Evolutionary conservation across 2,797 vertebrate genomes (phyloP).

Genomic region (Sebastes itinus): DNA sequence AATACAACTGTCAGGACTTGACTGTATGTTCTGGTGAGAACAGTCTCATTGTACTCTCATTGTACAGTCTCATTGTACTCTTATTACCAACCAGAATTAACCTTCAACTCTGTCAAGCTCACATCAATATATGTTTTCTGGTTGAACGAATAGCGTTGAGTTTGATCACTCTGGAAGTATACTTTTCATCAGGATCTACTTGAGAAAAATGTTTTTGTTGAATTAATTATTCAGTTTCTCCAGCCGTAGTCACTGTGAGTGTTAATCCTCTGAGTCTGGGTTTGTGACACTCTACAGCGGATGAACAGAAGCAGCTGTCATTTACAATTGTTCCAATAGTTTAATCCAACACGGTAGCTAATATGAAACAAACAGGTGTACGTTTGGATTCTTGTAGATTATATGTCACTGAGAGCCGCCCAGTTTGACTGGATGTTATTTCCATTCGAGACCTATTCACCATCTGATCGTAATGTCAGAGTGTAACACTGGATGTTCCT

Average conservation of each 20-base stretch:
- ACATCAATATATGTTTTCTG: neutral
- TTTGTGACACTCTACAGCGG: slow-evolving; percentile 7
- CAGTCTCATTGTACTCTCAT: neutral
- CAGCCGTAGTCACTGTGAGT: neutral
- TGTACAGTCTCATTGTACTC: neutral
- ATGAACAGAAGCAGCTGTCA: slow-evolving; percentile 20
- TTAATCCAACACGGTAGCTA: neutral
- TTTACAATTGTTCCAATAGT: slow-evolving; percentile 17
- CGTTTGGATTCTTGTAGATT: neutral
- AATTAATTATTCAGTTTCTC: neutral
- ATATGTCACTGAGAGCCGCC: slow-evolving; percentile 9
- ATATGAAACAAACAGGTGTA: neutral
- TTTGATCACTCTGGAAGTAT: neutral
- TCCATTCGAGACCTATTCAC: neutral
- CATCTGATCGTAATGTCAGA: slow-evolving; percentile 1
- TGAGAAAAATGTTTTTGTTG: neutral
- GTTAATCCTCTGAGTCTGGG: slow-evolving; percentile 7
- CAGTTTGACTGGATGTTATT: neutral
- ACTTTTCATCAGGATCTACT: neutral
- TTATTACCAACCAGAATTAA: neutral
- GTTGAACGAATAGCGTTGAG: neutral
- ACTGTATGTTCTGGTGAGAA: neutral
- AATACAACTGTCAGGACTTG: neutral
- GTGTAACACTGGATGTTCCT: slow-evolving; percentile 29
- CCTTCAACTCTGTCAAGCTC: neutral